Percentiles rank a stretch among this genome's conserved stretches.
These are phyloP conservation scores for Bruchidius siliquastri DNA, from an alignment of 2,888 invertebrate genomes.

Conservation along the genomic window DNA sequence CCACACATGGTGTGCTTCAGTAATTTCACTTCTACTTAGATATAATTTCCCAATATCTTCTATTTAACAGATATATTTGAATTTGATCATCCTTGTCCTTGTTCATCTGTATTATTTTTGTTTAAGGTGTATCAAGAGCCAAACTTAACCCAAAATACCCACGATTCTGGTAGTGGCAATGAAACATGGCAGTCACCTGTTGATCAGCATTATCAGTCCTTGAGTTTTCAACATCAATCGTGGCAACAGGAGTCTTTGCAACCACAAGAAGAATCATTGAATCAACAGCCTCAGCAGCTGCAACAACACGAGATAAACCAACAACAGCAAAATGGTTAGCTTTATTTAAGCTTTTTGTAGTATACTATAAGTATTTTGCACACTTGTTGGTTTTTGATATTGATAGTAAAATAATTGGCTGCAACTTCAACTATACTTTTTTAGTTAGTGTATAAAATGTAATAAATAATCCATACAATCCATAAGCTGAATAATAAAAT, in stretches of 20 bases:
- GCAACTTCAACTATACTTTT: too few relatives aligned
- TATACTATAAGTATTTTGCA: too few relatives aligned
- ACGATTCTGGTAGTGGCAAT: constrained; percentile 4
- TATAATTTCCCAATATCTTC: too few relatives aligned
- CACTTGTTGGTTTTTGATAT: too few relatives aligned
- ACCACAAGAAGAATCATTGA: constrained; percentile 9
- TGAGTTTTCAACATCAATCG: background rate
- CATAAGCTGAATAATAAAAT: too few relatives aligned
- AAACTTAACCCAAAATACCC: background rate
- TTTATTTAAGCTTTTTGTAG: background rate
- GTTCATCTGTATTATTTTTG: background rate
- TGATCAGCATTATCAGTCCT: constrained; percentile 12
- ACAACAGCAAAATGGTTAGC: constrained; percentile 19
- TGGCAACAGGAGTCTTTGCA: constrained; percentile 1
- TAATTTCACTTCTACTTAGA: too few relatives aligned
- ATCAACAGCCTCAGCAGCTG: constrained; percentile 25
- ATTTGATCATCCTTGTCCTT: background rate
- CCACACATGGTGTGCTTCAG: too few relatives aligned
- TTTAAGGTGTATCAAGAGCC: background rate
- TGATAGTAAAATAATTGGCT: too few relatives aligned
- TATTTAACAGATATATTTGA: background rate
- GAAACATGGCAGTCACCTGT: constrained; percentile 32
- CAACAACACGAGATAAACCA: constrained; percentile 34
- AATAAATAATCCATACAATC: too few relatives aligned
- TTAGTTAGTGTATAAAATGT: too few relatives aligned